Evolutionary conservation across 2,888 invertebrate genomes (phyloP).

Genomic region (Nephrotoma flavescens): DNA sequence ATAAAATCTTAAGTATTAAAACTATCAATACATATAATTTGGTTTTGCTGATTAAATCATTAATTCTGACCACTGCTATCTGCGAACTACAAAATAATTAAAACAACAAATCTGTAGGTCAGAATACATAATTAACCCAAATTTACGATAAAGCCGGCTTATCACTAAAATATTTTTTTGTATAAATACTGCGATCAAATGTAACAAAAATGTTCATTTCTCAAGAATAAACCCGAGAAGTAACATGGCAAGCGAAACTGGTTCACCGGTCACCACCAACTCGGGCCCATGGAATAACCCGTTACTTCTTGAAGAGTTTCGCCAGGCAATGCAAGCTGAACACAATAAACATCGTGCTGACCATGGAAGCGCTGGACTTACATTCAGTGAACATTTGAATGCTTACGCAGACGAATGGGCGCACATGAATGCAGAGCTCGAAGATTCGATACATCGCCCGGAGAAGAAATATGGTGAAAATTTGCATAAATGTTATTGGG

Average conservation of each 20-base stretch:
- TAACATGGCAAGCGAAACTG: not conserved
- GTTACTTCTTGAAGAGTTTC: not conserved
- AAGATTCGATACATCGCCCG: slow-evolving; percentile 45
- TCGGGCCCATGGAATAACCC: not conserved
- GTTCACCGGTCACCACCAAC: not conserved
- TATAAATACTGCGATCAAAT: not conserved
- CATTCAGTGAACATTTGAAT: not conserved
- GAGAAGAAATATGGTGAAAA: slow-evolving; percentile 74
- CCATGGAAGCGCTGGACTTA: not conserved
- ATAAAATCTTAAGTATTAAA: too few relatives aligned
- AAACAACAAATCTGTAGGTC: too few relatives aligned
- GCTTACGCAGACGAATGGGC: not conserved
- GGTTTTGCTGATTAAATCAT: too few relatives aligned
- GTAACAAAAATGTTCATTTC: not conserved
- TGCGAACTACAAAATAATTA: not conserved
- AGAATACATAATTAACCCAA: not conserved
- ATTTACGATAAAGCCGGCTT: not conserved
- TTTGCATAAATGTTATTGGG: slow-evolving; percentile 38
- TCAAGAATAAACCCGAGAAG: not conserved
- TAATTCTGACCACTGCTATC: not conserved
- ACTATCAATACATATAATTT: too few relatives aligned
- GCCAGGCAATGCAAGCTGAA: not conserved
- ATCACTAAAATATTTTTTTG: not conserved
- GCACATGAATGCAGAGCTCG: not conserved
- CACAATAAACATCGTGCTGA: not conserved